Evolutionary conservation across 2,797 vertebrate genomes (phyloP).

Genomic region (Thunnus albacares): DNA sequence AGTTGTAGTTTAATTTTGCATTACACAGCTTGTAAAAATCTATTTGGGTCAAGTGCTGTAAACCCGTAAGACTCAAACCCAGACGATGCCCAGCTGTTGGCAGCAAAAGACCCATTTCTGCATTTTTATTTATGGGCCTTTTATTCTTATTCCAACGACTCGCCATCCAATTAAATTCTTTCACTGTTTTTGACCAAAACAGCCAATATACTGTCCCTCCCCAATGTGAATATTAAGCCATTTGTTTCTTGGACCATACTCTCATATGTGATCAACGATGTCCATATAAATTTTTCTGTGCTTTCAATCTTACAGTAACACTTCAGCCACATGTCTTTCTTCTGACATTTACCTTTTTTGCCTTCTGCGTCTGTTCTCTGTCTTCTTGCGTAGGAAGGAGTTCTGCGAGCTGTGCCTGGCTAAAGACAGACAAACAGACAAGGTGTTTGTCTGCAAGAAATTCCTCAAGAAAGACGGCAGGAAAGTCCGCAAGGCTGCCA

Average conservation of each 20-base stretch:
- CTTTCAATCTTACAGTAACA: conserved; percentile 3
- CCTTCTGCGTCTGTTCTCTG: conserved; percentile 31
- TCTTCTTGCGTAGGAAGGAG: conserved; percentile 87
- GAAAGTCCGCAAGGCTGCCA: conserved; percentile 92
- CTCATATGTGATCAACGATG: conserved; percentile 8
- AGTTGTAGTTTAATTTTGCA: conserved; percentile 39
- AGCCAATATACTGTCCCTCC: conserved; percentile 21
- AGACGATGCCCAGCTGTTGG: conserved; percentile 33
- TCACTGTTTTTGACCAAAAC: conserved; percentile 44
- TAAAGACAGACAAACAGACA: conserved; percentile 90
- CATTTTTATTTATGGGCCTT: conserved; percentile 48
- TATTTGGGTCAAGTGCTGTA: conserved; percentile 35
- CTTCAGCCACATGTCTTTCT: not conserved
- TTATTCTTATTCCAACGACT: conserved; percentile 43
- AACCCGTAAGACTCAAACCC: conserved; percentile 40
- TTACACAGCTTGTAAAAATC: conserved; percentile 30
- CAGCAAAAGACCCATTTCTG: conserved; percentile 37
- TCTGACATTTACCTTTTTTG: conserved; percentile 31
- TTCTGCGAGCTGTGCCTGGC: conserved; percentile 92
- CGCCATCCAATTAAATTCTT: conserved; percentile 46
- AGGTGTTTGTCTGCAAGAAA: conserved; percentile 92
- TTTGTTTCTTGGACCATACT: conserved; percentile 18
- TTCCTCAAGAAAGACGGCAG: conserved; percentile 93
- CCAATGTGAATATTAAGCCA: conserved; percentile 39
- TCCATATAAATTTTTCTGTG: conserved; percentile 12